phyloP scores from a whole-genome alignment of 1,140 invertebrate genomes.

The Drosophila grimshawi region DNA sequence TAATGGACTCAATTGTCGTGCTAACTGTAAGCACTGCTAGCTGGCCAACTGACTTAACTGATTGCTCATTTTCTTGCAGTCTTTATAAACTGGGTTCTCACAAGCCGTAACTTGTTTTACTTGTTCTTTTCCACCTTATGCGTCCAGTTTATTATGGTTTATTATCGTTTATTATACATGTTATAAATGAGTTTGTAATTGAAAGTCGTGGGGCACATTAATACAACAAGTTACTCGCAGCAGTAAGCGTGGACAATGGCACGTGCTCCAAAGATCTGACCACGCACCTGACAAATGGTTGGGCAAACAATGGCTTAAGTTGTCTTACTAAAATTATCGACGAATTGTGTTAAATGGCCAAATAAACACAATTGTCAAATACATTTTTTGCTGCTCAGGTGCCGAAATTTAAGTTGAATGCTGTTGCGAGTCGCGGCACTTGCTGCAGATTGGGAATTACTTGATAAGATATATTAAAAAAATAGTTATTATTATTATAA shows the following conservation, averaged over 20 bases:
- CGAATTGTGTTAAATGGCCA: slow-evolving; percentile 52
- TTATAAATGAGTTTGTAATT: slow-evolving; percentile 25
- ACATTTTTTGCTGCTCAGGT: neutral
- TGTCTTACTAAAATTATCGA: slow-evolving; percentile 13
- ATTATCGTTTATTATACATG: neutral
- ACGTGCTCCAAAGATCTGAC: slow-evolving; percentile 49
- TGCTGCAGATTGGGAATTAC: neutral
- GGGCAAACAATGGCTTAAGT: slow-evolving; percentile 33
- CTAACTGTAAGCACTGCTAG: slow-evolving; percentile 32
- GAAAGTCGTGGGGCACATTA: slow-evolving; percentile 15
- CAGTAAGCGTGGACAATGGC: slow-evolving; percentile 33
- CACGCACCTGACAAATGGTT: slow-evolving; percentile 44
- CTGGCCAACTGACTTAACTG: slow-evolving; percentile 6
- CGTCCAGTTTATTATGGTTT: neutral
- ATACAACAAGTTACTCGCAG: neutral
- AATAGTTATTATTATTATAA: too few species aligned
- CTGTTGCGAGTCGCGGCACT: neutral
- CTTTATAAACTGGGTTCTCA: neutral
- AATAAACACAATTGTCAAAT: slow-evolving; percentile 16
- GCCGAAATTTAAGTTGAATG: slow-evolving; percentile 9
- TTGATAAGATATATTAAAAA: neutral
- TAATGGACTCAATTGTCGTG: slow-evolving; percentile 28
- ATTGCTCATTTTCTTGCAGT: slow-evolving; percentile 9
- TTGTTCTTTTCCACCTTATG: neutral
- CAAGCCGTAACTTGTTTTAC: slow-evolving; percentile 3